Base-by-base conservation (phyloP, 2,797 vertebrate species). In the Pempheris klunzingeri region DNA sequence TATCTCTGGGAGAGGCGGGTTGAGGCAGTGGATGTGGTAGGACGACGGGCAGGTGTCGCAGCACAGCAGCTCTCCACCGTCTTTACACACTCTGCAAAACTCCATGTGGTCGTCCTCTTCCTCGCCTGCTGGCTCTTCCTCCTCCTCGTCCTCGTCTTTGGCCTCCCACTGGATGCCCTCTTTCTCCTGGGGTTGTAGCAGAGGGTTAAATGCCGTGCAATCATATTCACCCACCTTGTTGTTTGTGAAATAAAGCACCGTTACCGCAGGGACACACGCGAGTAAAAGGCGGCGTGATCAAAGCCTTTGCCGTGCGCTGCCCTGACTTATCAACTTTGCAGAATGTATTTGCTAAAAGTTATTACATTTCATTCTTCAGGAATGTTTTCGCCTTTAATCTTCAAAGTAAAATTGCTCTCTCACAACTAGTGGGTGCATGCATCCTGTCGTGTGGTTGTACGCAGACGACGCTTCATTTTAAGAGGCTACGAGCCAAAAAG, bases 41-140 rank as follows among this genome's bases (percentile, higher is more conserved):
- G 98, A 99, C 5, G 98, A 99, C 0, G 98, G 97, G 78, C 98
- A 99, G 58, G 98, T 97, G 88, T 99, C 98, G 0, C 98, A 99
- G 80, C 98, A 99, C 66, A 99, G 92, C 85, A 99, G 96, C 92
- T 99, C 98, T 28, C 98, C 98, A 14, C 98, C 98, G 0, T 99
- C 98, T 91, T 99, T 99, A 92, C 98, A 99, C 76, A 98, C 96
- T 43, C 98, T 93, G 86, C 98, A 99, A 84, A 99, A 99, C 90
- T 99, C 98, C 98, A 99, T 97, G 93, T 99, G 98, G 94, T 99
- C 98, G 0, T 99, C 98, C 79, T 99, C 98, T 78, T 99, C 98
- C 87, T 99, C 97, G 20, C 96, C 96, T 0, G 83, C 94, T 0
- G 93, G 91, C 96, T 99, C 98, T 36, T 99, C 98, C 12, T 99